A percentile compares a stretch with the other conserved stretches of the same genome.
These are phyloP conservation scores for Drosophila asahinai DNA, from an alignment of 1,140 invertebrate species.

Conservation along the genomic window DNA sequence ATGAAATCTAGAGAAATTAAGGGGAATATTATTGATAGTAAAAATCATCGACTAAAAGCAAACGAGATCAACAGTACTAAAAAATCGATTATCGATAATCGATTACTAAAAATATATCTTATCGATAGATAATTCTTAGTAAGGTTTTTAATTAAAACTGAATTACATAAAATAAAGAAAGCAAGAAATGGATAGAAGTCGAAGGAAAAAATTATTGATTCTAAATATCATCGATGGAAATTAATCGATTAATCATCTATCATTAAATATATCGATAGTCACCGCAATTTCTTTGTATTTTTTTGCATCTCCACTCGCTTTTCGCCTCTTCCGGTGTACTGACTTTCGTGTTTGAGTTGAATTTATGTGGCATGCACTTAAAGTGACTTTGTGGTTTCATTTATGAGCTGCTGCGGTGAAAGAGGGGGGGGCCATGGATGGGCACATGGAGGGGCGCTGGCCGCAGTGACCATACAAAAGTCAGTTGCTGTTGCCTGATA, in stretches of 20 bases:
- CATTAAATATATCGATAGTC: not conserved
- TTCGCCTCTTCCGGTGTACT: not conserved
- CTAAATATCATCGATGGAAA: too few species aligned
- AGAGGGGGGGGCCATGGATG: not conserved
- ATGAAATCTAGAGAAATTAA: too few species aligned
- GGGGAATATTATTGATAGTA: too few species aligned
- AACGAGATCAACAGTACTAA: too few species aligned
- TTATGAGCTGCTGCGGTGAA: slow-evolving; percentile 71
- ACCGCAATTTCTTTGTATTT: not conserved
- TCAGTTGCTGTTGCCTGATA: slow-evolving; percentile 71
- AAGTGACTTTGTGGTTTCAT: slow-evolving; percentile 75
- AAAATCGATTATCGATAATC: too few species aligned
- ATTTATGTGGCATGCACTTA: slow-evolving; percentile 68
- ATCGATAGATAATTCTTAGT: too few species aligned
- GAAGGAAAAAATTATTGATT: too few species aligned
- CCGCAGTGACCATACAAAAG: slow-evolving; percentile 74
- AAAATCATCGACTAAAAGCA: too few species aligned
- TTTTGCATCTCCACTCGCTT: not conserved
- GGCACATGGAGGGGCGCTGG: slow-evolving; percentile 26
- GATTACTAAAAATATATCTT: too few species aligned
- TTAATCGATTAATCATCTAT: not conserved
- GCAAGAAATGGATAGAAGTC: too few species aligned
- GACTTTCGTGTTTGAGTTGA: slow-evolving; percentile 41
- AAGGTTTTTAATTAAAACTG: too few species aligned
- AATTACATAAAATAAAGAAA: too few species aligned